Conservation (phyloP, 2,888 invertebrate species). For the Blastobasis adustella region DNA sequence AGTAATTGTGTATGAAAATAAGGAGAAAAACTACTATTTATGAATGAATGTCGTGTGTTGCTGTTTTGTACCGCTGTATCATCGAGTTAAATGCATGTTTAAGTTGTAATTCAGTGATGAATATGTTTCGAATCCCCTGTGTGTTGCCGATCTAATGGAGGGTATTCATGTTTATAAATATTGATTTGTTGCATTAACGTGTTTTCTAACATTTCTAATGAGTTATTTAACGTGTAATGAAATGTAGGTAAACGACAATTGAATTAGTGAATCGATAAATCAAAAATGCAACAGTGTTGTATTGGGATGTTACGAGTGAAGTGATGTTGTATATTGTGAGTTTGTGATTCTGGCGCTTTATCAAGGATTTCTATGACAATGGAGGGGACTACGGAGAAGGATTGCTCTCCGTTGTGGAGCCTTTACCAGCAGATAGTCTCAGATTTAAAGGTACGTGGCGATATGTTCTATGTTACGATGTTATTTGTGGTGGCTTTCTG, state of each 20-base stretch:
- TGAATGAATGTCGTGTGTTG: constrained; percentile 34
- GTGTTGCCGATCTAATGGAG: constrained; percentile 38
- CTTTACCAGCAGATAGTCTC: constrained; percentile 96
- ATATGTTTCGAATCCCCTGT: constrained; percentile 20
- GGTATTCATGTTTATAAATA: constrained; percentile 71
- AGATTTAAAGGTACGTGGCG: constrained; percentile 93
- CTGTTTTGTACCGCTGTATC: constrained; percentile 3
- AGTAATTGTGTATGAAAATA: constrained; percentile 55
- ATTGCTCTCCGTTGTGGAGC: constrained; percentile 92
- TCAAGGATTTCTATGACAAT: constrained; percentile 68
- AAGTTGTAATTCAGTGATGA: constrained; percentile 26
- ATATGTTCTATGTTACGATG: no score
- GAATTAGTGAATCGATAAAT: constrained; percentile 16
- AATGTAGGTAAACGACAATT: constrained; percentile 49
- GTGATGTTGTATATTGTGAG: constrained; percentile 49
- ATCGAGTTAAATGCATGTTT: constrained; percentile 15
- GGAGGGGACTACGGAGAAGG: constrained; percentile 84
- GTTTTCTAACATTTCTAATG: constrained; percentile 38
- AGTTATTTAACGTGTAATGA: constrained; percentile 43
- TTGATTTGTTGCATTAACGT: constrained; percentile 60
- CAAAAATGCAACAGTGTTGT: constrained; percentile 60
- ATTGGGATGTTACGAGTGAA: constrained; percentile 42
- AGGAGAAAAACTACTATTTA: constrained; percentile 27
- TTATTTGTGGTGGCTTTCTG: no score
- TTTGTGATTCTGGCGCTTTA: constrained; percentile 36